These are phyloP conservation scores for Lagodon rhomboides DNA, from an alignment of 2,797 vertebrate species.

Conservation along the genomic window DNA sequence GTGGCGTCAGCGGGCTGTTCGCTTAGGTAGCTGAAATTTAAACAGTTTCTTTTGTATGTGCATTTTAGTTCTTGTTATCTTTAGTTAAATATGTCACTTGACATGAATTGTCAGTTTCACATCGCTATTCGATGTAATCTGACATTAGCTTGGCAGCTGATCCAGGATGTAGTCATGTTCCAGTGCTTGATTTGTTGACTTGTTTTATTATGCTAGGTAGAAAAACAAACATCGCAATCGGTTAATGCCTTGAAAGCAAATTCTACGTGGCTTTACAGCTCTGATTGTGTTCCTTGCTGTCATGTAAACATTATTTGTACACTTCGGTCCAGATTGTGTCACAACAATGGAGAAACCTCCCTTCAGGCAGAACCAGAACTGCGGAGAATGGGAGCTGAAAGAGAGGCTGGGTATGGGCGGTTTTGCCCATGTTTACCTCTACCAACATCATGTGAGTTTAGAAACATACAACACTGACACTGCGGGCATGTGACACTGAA, in stretches of 20 bases:
- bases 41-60: no score
- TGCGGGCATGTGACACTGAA: not conserved
- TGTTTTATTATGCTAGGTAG: not conserved
- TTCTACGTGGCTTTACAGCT: rapidly evolving
- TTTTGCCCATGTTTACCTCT: conserved; percentile 94
- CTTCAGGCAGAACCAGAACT: conserved; percentile 84
- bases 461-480: not conserved
- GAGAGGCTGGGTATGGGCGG: conserved; percentile 93
- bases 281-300: not conserved
- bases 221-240: not conserved
- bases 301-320: not conserved
- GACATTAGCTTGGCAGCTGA: conserved; percentile 16
- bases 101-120: not conserved
- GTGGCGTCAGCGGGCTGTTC: conserved; percentile 24
- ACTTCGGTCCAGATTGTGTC: conserved; percentile 28
- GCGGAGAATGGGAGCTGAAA: conserved; percentile 93
- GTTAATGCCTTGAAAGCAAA: not conserved
- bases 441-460: conserved; percentile 89
- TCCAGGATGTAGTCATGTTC: conserved; percentile 52
- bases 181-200: not conserved
- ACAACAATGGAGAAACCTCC: conserved; percentile 84
- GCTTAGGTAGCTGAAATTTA: not conserved
- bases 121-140: not conserved
- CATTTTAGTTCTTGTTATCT: rapidly evolving
- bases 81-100: rapidly evolving